Evolutionary conservation across 2,888 invertebrate species (phyloP), one percentile per base, ranked within the genome.

Genomic region (Drosophila histrio): DNA sequence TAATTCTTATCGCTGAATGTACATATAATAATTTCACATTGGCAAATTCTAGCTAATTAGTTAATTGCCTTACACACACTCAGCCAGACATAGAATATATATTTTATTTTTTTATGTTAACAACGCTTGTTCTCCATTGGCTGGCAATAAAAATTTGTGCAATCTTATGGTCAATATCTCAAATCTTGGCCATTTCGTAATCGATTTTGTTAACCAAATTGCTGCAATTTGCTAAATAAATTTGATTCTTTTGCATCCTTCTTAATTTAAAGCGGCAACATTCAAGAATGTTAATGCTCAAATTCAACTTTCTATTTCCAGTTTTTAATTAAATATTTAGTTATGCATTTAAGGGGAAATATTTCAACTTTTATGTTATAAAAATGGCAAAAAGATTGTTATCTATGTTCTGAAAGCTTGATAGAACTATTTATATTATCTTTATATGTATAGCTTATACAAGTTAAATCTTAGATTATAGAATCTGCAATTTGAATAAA

Each of bases 21-120:
- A 54, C 60, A 67, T 62, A 60, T 77, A 85, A 77, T 82, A 74
- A 69, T 64, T 64, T 57, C 53, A 50, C 77, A 77, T 82, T 85
- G 79, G 79, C 83, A 75, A 85, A 82, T 85, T 82, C 86, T 67
- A 17, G 49, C 80, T 82, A 82, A 82, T 85, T 82, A 85, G 69
- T 75, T 79, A 79, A 85, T 79, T 82, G 68, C 77, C 69, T 46
- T 22, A 66, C 66, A 72, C 68, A 60, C 49, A 62, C 30, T 9
- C 11, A 26, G 8, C 11, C 9, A 36, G 11, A 8, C 13, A 50
- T 34, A n/a, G 22, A 24, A 47, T 32, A 59, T 26, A 34, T 30
- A 41, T 62, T 77, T 83, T 58, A 73, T 36, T 78, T 36, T 78
- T 70, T 58, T 34, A 60, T 66, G 57, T 38, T 39, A 41, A 26